These are phyloP conservation scores for Pachliopta kotzebuea DNA, from an alignment of 2,888 invertebrate species.

Conservation along the genomic window DNA sequence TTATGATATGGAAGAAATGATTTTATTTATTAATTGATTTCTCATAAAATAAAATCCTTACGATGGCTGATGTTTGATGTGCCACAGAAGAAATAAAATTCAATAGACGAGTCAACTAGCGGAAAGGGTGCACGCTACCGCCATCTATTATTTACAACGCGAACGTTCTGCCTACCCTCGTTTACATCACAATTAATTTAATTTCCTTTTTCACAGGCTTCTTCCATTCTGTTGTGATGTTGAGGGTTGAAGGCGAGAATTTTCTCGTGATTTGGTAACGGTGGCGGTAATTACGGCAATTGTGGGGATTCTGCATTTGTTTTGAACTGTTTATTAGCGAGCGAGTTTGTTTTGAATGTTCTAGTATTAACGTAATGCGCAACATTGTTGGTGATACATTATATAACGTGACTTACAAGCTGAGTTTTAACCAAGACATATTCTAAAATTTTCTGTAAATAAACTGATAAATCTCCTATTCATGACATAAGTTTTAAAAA, in stretches of 20 bases:
- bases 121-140: constrained; percentile 56
- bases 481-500: too few relatives aligned
- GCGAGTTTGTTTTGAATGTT: constrained; percentile 54
- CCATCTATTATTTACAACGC: constrained; percentile 70
- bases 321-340: constrained; percentile 69
- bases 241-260: constrained; percentile 72
- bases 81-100: constrained; percentile 32
- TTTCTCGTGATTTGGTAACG: constrained; percentile 76
- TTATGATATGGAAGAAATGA: constrained; percentile 30
- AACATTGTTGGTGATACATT: constrained; percentile 33
- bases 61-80: constrained; percentile 23
- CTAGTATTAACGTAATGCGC: constrained; percentile 49
- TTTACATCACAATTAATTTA: constrained; percentile 79
- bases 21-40: constrained; percentile 37
- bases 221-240: constrained; percentile 73
- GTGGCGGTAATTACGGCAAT: constrained; percentile 73
- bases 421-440: constrained; percentile 11
- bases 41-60: constrained; percentile 34
- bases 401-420: constrained; percentile 14
- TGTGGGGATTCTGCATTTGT: constrained; percentile 72
- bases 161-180: constrained; percentile 66
- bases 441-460: constrained; percentile 1
- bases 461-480: neutral
- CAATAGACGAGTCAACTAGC: constrained; percentile 34
- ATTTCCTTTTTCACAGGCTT: constrained; percentile 79